Evolutionary conservation across 2,113 vertebrate species (phyloP), one percentile per base, ranked within the genome.

Genomic region (Coturnix japonica): DNA sequence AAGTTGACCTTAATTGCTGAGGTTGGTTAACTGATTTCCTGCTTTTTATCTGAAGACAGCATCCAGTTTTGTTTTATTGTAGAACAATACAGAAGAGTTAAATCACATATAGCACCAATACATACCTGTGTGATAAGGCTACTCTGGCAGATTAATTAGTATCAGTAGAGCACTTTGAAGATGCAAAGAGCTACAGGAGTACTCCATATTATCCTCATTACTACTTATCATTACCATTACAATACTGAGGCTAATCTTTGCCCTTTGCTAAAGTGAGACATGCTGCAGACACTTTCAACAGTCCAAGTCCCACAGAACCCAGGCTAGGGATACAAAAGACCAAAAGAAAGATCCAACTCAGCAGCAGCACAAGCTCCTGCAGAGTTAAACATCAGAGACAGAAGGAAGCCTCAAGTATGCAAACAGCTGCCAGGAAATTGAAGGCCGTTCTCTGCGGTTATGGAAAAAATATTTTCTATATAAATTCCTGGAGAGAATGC

Each of bases 391-490:
- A 65, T 81, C 66, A 81, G 74, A 87, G 54, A 11, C 1, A 0
- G 74, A 43, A 66, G 71, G 90, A 89, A 85, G 70, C 92, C 92
- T 87, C 78, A 93, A 95, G 67, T 43, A 89, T 76, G 89, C 74
- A 47, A 79, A 57, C 9, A 0, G 56, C 86, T 92, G 86, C 80
- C 89, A 86, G 77, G 63, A 31, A 0, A 86, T 35, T 54, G 60
- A 72, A 89, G 74, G 74, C 73, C 95, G 54, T 23, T 94, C 0
- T 0, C 92, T 87, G 87, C 30, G 78, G 86, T 87, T 96, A 59
- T 76, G 64, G 86, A 93, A 87, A 51, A 89, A 87, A 59, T 89
- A 89, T 81, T 91, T 95, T 81, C 67, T 83, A 81, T 70, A 91
- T 22, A 61, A 70, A 88, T 93, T 92, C 91, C 84, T 93, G 75